These are phyloP conservation scores for Dendrophyllia cribrosa DNA, from an alignment of 64 coral and sea anemone genomes.

Conservation along the genomic window DNA sequence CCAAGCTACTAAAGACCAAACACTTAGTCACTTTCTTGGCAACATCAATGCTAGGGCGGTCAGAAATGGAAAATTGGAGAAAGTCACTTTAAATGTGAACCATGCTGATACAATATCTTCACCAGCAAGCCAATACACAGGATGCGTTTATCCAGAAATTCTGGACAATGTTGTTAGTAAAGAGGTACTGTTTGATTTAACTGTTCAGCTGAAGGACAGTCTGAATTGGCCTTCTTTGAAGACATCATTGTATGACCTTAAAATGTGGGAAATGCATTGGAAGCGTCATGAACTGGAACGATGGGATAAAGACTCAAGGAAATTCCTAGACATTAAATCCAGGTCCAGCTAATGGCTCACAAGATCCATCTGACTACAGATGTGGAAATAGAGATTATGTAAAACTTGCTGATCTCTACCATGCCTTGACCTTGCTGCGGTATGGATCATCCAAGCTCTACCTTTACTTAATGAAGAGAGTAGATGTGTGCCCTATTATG, in stretches of 20 bases:
- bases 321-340: constrained; percentile 50
- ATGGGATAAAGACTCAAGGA: constrained; percentile 48
- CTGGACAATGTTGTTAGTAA: constrained; percentile 43
- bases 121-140: constrained; percentile 15
- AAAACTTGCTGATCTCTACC: constrained; percentile 25
- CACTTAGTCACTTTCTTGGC: constrained; percentile 6
- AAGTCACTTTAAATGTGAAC: neutral
- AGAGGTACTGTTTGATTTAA: neutral
- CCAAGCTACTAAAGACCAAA: neutral
- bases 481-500: constrained; percentile 29
- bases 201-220: constrained; percentile 15
- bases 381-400: neutral
- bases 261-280: constrained; percentile 44
- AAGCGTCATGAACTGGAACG: constrained; percentile 37
- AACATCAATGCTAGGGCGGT: constrained; percentile 53
- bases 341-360: constrained; percentile 12
- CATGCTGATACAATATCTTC: constrained; percentile 50
- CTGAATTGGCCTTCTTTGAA: constrained; percentile 29
- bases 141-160: neutral
- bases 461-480: constrained; percentile 47
- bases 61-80: constrained; percentile 26
- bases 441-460: constrained; percentile 16
- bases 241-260: constrained; percentile 30
- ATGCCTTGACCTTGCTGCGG: constrained; percentile 12
- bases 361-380: neutral